phyloP scores from a whole-genome alignment of 2,888 invertebrate species.

The Protophormia terraenovae region DNA sequence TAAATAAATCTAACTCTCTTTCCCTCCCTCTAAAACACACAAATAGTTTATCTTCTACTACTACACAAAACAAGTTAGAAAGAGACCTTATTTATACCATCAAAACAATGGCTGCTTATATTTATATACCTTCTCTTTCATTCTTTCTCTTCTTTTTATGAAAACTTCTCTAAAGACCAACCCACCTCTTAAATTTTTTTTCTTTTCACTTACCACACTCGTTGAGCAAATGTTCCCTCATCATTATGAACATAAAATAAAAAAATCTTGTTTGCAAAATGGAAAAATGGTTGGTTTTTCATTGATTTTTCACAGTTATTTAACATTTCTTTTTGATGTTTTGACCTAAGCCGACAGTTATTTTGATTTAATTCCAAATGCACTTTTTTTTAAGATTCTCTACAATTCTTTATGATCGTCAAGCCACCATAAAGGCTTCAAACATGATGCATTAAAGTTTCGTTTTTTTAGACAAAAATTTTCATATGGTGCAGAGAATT shows the following conservation, averaged over 20 bases:
- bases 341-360: conserved; percentile 71
- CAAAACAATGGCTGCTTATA: conserved; percentile 59
- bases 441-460: no score
- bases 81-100: neutral
- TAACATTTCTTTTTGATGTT: conserved; percentile 68
- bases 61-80: neutral
- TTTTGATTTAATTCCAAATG: conserved; percentile 67
- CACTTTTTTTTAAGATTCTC: neutral
- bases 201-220: neutral
- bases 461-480: neutral
- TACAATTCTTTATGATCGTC: neutral
- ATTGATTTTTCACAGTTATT: conserved; percentile 70
- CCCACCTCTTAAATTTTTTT: no score
- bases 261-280: conserved; percentile 66
- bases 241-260: neutral
- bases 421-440: neutral
- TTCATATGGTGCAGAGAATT: conserved; percentile 33
- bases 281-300: conserved; percentile 70
- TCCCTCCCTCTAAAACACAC: neutral
- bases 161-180: neutral
- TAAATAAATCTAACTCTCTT: no score
- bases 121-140: neutral
- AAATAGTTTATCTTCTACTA: neutral
- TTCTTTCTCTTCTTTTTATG: neutral
- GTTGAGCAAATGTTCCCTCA: neutral